These are phyloP conservation scores for Nemurella pictetii DNA, from an alignment of 2,888 invertebrate genomes.

Conservation along the genomic window DNA sequence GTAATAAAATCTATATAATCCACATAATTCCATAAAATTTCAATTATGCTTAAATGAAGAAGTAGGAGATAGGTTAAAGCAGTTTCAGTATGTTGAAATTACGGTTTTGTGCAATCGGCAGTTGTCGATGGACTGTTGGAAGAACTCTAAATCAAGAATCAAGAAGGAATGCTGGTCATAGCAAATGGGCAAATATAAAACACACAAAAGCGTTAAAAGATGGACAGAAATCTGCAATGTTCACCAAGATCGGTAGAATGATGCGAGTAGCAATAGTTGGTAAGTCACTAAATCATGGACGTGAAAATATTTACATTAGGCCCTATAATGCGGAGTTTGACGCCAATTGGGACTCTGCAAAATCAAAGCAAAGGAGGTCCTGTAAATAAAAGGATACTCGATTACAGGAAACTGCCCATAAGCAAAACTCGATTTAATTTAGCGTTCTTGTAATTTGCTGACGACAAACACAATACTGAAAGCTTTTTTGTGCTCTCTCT, in stretches of 20 bases:
- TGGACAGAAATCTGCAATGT: slow-evolving; percentile 55
- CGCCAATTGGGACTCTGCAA: too few species aligned
- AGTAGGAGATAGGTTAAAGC: not conserved
- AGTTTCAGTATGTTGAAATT: not conserved
- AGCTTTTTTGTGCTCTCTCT: not conserved
- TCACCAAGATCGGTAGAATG: slow-evolving; percentile 56
- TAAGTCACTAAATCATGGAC: too few species aligned
- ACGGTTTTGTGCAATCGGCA: not conserved
- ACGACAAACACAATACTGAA: too few species aligned
- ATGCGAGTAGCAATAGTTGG: slow-evolving; percentile 66
- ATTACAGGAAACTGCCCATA: too few species aligned
- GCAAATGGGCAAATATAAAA: slow-evolving; percentile 76
- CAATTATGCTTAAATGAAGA: not conserved
- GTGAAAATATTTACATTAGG: too few species aligned
- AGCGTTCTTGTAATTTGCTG: too few species aligned
- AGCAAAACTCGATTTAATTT: too few species aligned
- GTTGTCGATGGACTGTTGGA: not conserved
- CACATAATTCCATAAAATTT: not conserved
- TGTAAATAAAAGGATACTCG: too few species aligned
- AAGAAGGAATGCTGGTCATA: slow-evolving; percentile 64
- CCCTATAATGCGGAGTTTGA: too few species aligned
- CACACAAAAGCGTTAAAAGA: slow-evolving; percentile 71
- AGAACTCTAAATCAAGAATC: not conserved
- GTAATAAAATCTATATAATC: too few species aligned
- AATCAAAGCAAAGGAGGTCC: too few species aligned